Evolutionary conservation across 2,888 invertebrate genomes (phyloP).

Genomic region (Alsophila aescularia): DNA sequence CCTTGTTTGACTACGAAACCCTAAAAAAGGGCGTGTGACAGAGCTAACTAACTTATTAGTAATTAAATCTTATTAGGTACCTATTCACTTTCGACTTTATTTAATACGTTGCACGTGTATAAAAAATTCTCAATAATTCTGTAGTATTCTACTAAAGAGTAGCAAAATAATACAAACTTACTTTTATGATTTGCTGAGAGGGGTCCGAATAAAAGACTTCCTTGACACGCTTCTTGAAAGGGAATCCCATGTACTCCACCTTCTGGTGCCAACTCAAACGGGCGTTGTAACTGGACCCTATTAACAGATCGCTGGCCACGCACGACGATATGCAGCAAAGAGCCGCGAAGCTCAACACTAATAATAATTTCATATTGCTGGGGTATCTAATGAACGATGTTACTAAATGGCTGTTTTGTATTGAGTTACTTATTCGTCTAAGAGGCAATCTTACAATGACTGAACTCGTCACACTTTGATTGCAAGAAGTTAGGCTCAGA

Average conservation of each 20-base stretch:
- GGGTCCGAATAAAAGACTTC: constrained; percentile 65
- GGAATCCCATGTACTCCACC: constrained; percentile 59
- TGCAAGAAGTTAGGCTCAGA: constrained; percentile 2
- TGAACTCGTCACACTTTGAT: neutral
- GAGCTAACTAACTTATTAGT: too few relatives aligned
- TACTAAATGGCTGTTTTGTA: too few relatives aligned
- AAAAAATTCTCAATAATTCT: too few relatives aligned
- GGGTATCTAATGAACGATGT: neutral
- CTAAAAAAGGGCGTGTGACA: too few relatives aligned
- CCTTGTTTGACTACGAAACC: too few relatives aligned
- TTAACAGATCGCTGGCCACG: constrained; percentile 55
- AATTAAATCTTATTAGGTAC: too few relatives aligned
- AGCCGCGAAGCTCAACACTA: constrained; percentile 47
- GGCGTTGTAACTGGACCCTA: constrained; percentile 60
- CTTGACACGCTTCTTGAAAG: constrained; percentile 68
- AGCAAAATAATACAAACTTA: constrained; percentile 32
- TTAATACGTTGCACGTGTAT: too few relatives aligned
- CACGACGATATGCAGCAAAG: constrained; percentile 51
- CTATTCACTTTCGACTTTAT: too few relatives aligned
- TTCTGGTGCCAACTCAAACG: constrained; percentile 62
- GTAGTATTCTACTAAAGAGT: too few relatives aligned
- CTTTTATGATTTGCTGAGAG: constrained; percentile 56
- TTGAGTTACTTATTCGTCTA: too few relatives aligned
- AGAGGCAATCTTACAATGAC: too few relatives aligned
- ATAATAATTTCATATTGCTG: constrained; percentile 53